Percentiles rank a stretch among this genome's conserved stretches.
Evolutionary conservation across 1,140 invertebrate species (phyloP).

Genomic region (Ooceraea biroi): DNA sequence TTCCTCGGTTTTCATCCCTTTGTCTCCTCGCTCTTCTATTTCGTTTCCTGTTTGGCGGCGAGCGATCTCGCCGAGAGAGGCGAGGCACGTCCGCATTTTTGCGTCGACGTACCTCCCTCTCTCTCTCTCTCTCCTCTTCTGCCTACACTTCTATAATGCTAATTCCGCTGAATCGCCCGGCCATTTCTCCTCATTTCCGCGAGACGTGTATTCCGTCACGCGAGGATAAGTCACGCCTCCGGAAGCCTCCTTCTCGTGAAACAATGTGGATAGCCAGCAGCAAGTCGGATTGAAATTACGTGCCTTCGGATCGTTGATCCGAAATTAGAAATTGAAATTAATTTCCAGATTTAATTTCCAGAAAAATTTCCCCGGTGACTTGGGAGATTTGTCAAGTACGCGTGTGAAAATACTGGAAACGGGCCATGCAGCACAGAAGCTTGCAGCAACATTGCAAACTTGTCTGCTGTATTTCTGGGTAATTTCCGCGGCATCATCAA

Average conservation of each 20-base stretch:
- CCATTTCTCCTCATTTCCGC: slow-evolving; percentile 15
- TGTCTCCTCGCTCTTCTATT: background rate
- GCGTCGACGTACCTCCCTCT: slow-evolving; percentile 6
- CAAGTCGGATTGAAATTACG: slow-evolving; percentile 44
- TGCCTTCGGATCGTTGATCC: too few relatives aligned
- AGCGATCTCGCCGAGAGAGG: background rate
- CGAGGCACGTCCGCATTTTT: background rate
- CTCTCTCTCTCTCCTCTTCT: too few relatives aligned
- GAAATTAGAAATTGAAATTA: too few relatives aligned
- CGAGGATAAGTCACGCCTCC: slow-evolving; percentile 19
- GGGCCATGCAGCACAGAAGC: too few relatives aligned
- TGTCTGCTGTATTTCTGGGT: too few relatives aligned
- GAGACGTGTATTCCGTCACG: slow-evolving; percentile 22
- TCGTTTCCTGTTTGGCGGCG: background rate
- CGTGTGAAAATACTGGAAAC: too few relatives aligned
- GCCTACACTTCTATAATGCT: slow-evolving; percentile 20
- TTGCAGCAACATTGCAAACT: too few relatives aligned
- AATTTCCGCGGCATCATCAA: too few relatives aligned
- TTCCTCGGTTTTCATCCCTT: slow-evolving; percentile 8
- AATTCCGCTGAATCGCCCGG: slow-evolving; percentile 46
- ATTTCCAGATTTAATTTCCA: too few relatives aligned
- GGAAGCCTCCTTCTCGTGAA: background rate
- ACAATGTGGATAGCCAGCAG: background rate
- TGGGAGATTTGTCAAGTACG: too few relatives aligned
- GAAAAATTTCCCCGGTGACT: too few relatives aligned